A percentile compares a stretch with the other conserved stretches of the same genome.
These are phyloP conservation scores for Aphidius gifuensis DNA, from an alignment of 1,140 invertebrate genomes.

Conservation along the genomic window DNA sequence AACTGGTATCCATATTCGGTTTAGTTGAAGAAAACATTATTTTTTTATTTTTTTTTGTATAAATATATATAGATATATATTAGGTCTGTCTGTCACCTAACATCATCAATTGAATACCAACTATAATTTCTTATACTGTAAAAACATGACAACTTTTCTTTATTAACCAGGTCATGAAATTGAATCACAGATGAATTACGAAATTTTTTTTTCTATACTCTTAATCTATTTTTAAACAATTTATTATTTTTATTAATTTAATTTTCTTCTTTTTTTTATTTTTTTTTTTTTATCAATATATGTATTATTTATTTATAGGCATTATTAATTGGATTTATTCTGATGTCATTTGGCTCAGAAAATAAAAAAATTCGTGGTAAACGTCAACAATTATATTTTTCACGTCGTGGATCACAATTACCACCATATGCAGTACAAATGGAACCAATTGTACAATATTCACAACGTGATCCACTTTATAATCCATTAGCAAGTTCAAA, in stretches of 20 bases:
- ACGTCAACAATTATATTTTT: constrained; percentile 44
- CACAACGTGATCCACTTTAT: constrained; percentile 72
- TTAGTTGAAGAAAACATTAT: constrained; percentile 38
- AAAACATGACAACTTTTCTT: constrained; percentile 31
- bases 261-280: not conserved
- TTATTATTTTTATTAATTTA: constrained; percentile 7
- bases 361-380: constrained; percentile 41
- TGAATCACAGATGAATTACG: not conserved
- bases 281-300: constrained; percentile 7
- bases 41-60: constrained; percentile 18
- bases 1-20: constrained; percentile 40
- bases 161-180: constrained; percentile 40
- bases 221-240: not conserved
- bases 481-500: constrained; percentile 59
- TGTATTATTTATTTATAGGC: constrained; percentile 31
- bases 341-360: constrained; percentile 37
- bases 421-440: constrained; percentile 76
- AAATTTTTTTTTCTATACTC: too few species aligned
- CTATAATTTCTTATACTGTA: constrained; percentile 33
- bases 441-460: constrained; percentile 76
- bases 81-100: constrained; percentile 5
- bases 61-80: not conserved
- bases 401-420: constrained; percentile 40
- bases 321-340: constrained; percentile 29
- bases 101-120: constrained; percentile 41